Evolutionary conservation across 2,113 vertebrate species (phyloP).

Genomic region (Heteronetta atricapilla): DNA sequence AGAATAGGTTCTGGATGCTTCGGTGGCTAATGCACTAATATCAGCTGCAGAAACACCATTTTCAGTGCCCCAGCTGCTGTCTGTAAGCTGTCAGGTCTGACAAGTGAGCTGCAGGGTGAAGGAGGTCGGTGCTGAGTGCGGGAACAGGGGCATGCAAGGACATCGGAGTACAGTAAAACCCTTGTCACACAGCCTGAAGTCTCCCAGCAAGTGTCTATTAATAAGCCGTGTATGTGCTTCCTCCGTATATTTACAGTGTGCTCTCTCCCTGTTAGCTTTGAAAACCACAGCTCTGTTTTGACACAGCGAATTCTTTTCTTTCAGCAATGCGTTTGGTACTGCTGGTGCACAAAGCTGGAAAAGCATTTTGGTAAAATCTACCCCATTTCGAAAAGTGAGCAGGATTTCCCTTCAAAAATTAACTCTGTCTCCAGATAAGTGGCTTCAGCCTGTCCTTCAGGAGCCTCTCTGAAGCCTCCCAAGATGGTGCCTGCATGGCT

Average conservation of each 20-base stretch:
- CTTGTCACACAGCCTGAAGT: conserved; percentile 33
- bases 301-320: conserved; percentile 8
- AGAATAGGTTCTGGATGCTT: neutral
- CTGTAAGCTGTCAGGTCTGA: neutral
- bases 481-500: neutral
- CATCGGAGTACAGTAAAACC: conserved; percentile 19
- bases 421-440: neutral
- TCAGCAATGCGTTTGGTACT: neutral
- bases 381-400: conserved; percentile 20
- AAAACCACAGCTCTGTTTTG: conserved; percentile 34
- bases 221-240: conserved; percentile 36
- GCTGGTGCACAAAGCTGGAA: neutral
- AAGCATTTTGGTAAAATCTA: neutral
- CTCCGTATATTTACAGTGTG: conserved; percentile 51
- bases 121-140: neutral
- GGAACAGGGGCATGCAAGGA: conserved; percentile 20
- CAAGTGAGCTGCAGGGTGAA: neutral
- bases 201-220: conserved; percentile 50
- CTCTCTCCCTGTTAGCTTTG: conserved; percentile 50
- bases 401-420: conserved; percentile 40
- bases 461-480: neutral
- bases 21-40: neutral
- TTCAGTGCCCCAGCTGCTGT: neutral
- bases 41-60: neutral
- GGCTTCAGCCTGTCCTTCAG: neutral